phyloP scores from a whole-genome alignment of 2,888 invertebrate genomes.

The Eupithecia insigniata region DNA sequence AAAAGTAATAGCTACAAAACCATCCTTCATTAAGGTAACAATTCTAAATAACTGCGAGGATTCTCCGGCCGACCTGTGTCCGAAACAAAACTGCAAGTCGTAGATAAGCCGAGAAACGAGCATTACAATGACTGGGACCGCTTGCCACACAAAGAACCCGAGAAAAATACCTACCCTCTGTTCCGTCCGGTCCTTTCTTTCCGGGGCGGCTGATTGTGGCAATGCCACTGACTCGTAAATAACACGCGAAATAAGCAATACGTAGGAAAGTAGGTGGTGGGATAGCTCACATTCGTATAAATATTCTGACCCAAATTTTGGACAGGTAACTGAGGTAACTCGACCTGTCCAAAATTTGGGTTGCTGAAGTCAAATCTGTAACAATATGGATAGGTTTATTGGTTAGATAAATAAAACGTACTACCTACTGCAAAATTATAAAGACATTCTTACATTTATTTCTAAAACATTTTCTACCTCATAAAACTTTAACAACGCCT shows the following conservation, averaged over 20 bases:
- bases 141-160: background rate
- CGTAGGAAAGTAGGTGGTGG: background rate
- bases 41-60: background rate
- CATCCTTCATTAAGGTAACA: background rate
- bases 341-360: background rate
- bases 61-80: background rate
- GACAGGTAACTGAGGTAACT: background rate
- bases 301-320: background rate
- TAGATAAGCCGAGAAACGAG: constrained; percentile 11
- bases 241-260: background rate
- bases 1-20: background rate
- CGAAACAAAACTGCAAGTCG: constrained; percentile 6
- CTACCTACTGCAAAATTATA: too few relatives aligned
- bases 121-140: background rate
- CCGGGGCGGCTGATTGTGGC: background rate
- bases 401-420: too few relatives aligned
- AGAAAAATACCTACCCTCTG: background rate
- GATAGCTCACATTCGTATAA: background rate
- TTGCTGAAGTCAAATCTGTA: background rate
- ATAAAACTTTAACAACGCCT: too few relatives aligned
- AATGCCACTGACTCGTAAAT: background rate
- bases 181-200: background rate
- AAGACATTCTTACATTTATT: too few relatives aligned
- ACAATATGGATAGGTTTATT: background rate
- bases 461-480: too few relatives aligned